Conservation (phyloP, 2,888 invertebrate species). For the Branchipolynoe longqiensis region DNA sequence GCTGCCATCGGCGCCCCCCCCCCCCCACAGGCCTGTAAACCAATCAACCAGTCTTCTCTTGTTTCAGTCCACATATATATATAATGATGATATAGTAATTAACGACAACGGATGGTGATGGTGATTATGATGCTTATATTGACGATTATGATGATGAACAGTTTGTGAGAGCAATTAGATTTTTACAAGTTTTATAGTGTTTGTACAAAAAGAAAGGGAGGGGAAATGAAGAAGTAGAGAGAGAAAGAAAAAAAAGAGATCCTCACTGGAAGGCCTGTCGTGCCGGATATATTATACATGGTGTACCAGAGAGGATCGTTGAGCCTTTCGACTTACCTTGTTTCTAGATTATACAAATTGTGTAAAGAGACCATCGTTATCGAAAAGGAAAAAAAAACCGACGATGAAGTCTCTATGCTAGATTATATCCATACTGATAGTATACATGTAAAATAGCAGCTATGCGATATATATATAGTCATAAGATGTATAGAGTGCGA, state of each 20-base stretch:
- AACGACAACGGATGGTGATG: too few relatives aligned
- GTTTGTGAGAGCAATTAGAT: constrained; percentile 61
- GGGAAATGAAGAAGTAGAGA: background rate
- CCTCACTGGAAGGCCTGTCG: background rate
- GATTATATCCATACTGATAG: background rate
- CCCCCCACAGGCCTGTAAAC: background rate
- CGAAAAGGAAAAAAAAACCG: background rate
- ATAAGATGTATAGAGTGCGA: constrained; percentile 13
- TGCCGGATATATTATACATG: background rate
- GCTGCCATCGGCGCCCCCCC: too few relatives aligned
- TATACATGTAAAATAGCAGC: constrained; percentile 19
- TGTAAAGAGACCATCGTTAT: too few relatives aligned
- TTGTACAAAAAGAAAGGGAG: constrained; percentile 48
- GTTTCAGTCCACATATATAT: constrained; percentile 50
- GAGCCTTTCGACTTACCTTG: constrained; percentile 43
- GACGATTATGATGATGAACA: too few relatives aligned
- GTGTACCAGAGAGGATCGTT: background rate
- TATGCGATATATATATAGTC: constrained; percentile 30
- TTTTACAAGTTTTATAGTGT: constrained; percentile 61
- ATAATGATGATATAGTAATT: too few relatives aligned
- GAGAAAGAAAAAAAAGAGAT: constrained; percentile 1
- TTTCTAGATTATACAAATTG: too few relatives aligned
- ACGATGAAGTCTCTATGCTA: background rate
- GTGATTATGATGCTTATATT: too few relatives aligned
- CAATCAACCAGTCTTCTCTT: too few relatives aligned